A percentile compares a stretch with the other conserved stretches of the same genome.
Conservation (phyloP, 2,888 invertebrate species). For the Eutolmus rufibarbis region DNA sequence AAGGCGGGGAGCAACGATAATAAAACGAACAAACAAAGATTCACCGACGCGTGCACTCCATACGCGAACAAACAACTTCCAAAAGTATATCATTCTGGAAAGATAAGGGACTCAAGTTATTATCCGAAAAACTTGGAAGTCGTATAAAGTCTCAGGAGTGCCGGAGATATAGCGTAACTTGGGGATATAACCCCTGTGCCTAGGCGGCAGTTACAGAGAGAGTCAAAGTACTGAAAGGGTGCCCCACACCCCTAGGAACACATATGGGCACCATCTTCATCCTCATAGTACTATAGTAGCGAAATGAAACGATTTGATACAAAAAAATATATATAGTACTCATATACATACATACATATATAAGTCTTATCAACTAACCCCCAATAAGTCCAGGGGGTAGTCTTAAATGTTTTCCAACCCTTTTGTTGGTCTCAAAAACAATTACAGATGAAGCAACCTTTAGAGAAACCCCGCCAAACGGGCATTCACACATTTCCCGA, state of each 20-base stretch:
- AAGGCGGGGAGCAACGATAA: neutral
- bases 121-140: conserved; percentile 14
- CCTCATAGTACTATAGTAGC: neutral
- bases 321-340: neutral
- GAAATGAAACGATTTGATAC: neutral
- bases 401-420: conserved; percentile 3
- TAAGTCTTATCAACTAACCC: conserved; percentile 16
- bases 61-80: conserved; percentile 18
- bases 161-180: neutral
- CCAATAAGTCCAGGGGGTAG: neutral
- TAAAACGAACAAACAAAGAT: conserved; percentile 13
- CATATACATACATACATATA: neutral
- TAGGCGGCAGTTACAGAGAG: neutral
- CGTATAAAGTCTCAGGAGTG: conserved; percentile 16
- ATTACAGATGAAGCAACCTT: conserved; percentile 12
- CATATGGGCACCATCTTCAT: neutral
- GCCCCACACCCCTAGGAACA: neutral
- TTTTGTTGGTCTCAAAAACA: conserved; percentile 22
- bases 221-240: neutral
- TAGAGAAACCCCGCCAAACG: neutral
- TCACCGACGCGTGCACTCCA: neutral
- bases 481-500: neutral
- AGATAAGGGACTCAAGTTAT: conserved; percentile 35
- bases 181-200: neutral
- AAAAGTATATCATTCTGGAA: conserved; percentile 22